A percentile compares a stretch with the other conserved stretches of the same genome.
phyloP scores from a whole-genome alignment of 2,888 invertebrate genomes.

The Oscheius myriophilus region DNA sequence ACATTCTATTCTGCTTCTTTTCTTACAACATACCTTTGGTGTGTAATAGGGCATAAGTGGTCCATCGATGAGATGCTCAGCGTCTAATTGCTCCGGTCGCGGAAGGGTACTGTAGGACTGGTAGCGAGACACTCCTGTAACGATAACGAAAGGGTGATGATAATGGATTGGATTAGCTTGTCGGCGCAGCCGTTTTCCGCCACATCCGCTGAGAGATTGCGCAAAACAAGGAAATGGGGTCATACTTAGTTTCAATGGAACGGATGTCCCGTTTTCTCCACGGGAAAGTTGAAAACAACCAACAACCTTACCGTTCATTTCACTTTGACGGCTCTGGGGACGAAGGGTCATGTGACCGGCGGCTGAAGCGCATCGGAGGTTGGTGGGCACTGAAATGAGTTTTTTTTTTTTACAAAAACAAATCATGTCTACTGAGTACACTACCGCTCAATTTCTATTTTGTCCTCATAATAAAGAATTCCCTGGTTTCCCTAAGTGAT shows the following conservation, averaged over 20 bases:
- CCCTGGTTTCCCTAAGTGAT: too few species aligned
- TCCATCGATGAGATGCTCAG: constrained; percentile 28
- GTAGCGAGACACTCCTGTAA: constrained; percentile 47
- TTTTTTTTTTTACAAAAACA: too few species aligned
- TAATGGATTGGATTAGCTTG: not conserved
- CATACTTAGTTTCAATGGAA: constrained; percentile 1
- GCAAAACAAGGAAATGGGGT: constrained; percentile 20
- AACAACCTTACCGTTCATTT: constrained; percentile 31
- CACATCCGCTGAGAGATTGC: not conserved
- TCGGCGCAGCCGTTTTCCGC: too few species aligned
- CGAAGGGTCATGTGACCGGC: constrained; percentile 25
- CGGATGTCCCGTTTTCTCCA: not conserved
- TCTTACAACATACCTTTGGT: constrained; percentile 2
- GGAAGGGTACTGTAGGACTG: constrained; percentile 60
- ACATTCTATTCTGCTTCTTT: not conserved
- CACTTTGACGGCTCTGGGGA: constrained; percentile 27
- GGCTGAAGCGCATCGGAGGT: constrained; percentile 19
- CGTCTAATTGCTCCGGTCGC: constrained; percentile 52
- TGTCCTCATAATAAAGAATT: too few species aligned
- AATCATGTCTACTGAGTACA: too few species aligned
- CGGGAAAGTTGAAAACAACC: not conserved
- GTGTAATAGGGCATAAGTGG: constrained; percentile 9
- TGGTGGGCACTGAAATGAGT: constrained; percentile 14
- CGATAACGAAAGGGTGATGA: constrained; percentile 1
- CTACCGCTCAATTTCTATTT: too few species aligned